These are phyloP conservation scores for Manis javanica DNA, from an alignment of 2,797 vertebrate genomes.

Conservation along the genomic window DNA sequence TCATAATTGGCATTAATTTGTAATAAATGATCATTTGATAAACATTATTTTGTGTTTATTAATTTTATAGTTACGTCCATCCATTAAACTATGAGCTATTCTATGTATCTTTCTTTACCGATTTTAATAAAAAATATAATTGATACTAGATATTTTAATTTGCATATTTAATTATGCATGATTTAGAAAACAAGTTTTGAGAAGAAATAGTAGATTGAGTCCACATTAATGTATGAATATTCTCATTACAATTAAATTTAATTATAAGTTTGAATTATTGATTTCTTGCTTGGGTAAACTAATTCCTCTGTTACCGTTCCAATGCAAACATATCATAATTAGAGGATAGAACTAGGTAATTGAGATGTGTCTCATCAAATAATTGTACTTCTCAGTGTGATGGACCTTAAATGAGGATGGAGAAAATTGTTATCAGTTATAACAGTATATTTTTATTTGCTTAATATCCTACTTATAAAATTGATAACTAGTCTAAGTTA, in stretches of 20 bases:
- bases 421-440: slow-evolving; percentile 79
- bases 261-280: slow-evolving; percentile 83
- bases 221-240: slow-evolving; percentile 57
- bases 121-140: slow-evolving; percentile 55
- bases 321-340: slow-evolving; percentile 84
- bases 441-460: slow-evolving; percentile 76
- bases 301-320: slow-evolving; percentile 77
- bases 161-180: slow-evolving; percentile 56
- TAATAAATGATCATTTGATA: neutral
- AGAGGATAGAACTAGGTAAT: slow-evolving; percentile 76
- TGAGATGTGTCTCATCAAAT: slow-evolving; percentile 78
- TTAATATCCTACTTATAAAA: slow-evolving; percentile 69
- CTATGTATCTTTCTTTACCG: neutral
- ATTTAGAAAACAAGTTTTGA: slow-evolving; percentile 65
- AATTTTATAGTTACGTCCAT: neutral
- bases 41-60: neutral
- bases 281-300: slow-evolving; percentile 84
- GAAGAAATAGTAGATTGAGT: slow-evolving; percentile 69
- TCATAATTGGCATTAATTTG: slow-evolving; percentile 16
- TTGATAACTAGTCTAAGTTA: neutral
- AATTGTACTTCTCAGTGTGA: slow-evolving; percentile 82
- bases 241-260: slow-evolving; percentile 78
- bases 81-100: neutral
- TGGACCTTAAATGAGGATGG: slow-evolving; percentile 75
- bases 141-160: slow-evolving; percentile 52